Percentiles rank a stretch among this genome's conserved stretches.
These are phyloP conservation scores for Alaudala cheleensis DNA, from an alignment of 2,113 vertebrate genomes.

Conservation along the genomic window DNA sequence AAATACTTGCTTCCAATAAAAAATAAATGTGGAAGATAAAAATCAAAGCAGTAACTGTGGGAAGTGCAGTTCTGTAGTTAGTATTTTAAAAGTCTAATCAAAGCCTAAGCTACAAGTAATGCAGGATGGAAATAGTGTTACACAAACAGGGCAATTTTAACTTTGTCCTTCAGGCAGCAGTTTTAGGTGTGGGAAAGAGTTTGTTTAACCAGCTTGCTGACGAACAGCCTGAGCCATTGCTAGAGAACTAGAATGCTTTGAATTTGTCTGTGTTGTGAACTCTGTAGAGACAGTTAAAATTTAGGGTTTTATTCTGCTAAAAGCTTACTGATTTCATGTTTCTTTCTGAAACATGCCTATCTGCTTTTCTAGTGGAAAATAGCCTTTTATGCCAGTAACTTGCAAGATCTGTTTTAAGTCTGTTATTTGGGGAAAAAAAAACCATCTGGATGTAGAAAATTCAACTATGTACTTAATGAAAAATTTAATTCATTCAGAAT, in stretches of 20 bases:
- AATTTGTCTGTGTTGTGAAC: neutral
- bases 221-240: neutral
- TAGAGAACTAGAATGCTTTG: neutral
- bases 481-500: neutral
- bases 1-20: neutral
- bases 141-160: neutral
- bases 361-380: neutral
- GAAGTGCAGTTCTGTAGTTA: neutral
- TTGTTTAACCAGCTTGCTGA: neutral
- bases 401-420: neutral
- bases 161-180: neutral
- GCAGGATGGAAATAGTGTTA: neutral
- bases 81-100: neutral
- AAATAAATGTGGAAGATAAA: neutral
- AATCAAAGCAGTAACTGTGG: neutral
- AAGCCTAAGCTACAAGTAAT: neutral
- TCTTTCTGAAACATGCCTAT: neutral
- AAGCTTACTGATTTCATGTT: neutral
- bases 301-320: neutral
- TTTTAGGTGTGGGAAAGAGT: neutral
- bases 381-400: neutral
- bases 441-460: neutral
- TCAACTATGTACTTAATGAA: neutral
- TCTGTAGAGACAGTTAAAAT: neutral
- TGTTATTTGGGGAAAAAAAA: neutral